phyloP scores from a whole-genome alignment of 2,797 vertebrate genomes.

The Cyprinella venusta region DNA sequence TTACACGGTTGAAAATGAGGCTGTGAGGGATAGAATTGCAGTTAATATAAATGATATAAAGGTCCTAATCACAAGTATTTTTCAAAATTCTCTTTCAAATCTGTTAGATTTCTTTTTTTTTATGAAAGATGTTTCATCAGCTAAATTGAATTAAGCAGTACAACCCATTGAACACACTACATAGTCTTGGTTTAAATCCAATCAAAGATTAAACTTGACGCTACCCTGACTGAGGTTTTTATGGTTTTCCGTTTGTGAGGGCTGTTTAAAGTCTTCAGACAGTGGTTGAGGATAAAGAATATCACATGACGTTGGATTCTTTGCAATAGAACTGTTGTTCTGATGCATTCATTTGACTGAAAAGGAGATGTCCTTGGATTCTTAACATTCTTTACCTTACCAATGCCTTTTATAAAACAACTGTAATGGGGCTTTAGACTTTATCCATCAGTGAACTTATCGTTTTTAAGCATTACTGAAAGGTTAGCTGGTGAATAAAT shows the following conservation, averaged over 20 bases:
- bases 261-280: neutral
- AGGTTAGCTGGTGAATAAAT: neutral
- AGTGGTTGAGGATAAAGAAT: neutral
- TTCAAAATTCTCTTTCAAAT: neutral
- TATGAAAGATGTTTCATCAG: neutral
- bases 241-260: neutral
- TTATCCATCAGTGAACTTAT: neutral
- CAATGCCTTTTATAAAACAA: neutral
- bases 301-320: neutral
- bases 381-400: neutral
- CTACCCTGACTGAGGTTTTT: too few relatives aligned
- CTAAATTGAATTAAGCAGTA: neutral
- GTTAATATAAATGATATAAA: neutral
- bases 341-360: neutral
- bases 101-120: neutral
- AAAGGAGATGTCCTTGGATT: constrained; percentile 15
- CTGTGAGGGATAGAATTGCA: neutral
- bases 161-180: neutral
- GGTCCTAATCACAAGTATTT: neutral
- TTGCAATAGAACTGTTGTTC: constrained; percentile 12
- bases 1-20: neutral
- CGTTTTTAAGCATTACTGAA: neutral
- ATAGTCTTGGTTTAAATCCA: neutral
- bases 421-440: neutral
- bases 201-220: neutral